These are phyloP conservation scores for Irena cyanogastra DNA, from an alignment of 2,113 vertebrate species.

Conservation along the genomic window DNA sequence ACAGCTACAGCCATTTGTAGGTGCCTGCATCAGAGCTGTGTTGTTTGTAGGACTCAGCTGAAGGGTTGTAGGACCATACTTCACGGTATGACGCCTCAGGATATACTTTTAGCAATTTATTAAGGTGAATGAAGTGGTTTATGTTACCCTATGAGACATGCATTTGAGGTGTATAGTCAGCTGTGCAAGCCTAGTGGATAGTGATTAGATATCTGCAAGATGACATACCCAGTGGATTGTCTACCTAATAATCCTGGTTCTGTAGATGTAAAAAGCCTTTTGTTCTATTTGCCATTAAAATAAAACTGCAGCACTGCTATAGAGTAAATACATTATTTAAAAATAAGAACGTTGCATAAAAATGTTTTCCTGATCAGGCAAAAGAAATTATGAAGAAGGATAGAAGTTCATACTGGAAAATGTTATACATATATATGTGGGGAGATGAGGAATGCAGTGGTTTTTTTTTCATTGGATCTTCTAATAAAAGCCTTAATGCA, in stretches of 20 bases:
- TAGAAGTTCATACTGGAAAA: neutral
- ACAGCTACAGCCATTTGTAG: neutral
- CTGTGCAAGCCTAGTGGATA: neutral
- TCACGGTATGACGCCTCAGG: neutral
- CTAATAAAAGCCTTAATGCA: neutral
- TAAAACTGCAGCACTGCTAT: neutral
- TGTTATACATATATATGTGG: neutral
- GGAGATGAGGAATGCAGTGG: neutral
- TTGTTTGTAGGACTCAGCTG: neutral
- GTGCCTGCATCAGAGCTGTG: neutral
- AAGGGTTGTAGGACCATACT: neutral
- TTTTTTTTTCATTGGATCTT: neutral
- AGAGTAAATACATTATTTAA: neutral
- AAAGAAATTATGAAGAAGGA: neutral
- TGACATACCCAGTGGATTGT: neutral
- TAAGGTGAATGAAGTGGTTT: neutral
- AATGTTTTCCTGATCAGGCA: neutral
- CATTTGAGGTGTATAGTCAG: neutral
- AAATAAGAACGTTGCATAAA: neutral
- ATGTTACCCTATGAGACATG: neutral
- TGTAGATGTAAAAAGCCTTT: neutral
- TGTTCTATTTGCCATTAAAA: neutral
- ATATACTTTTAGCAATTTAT: neutral
- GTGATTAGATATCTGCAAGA: neutral
- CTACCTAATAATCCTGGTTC: neutral